Evolutionary conservation across 1,140 invertebrate genomes (phyloP).

Genomic region (Drosophila trapezifrons): DNA sequence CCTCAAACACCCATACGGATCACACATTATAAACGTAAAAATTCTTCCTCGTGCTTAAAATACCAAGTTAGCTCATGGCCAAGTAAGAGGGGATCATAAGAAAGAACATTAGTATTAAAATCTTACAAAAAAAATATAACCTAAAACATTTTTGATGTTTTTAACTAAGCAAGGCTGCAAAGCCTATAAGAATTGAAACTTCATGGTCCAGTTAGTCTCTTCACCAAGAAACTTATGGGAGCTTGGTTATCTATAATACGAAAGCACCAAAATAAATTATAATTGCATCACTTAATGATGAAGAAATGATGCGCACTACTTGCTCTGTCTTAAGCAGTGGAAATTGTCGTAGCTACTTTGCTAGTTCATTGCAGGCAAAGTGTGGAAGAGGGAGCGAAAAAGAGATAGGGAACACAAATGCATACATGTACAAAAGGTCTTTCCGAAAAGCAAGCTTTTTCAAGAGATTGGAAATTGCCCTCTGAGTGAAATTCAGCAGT

Average conservation of each 20-base stretch:
- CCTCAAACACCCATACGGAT: constrained; percentile 1
- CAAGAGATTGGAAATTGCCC: too few relatives aligned
- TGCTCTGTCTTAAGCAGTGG: too few relatives aligned
- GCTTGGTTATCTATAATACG: background rate
- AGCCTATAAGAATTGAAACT: background rate
- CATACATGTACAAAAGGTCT: too few relatives aligned
- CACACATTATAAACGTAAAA: constrained; percentile 15
- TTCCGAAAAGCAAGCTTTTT: too few relatives aligned
- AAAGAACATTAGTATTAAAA: constrained; percentile 5
- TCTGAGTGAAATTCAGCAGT: too few relatives aligned
- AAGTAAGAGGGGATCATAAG: constrained; percentile 11
- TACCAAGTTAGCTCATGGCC: constrained; percentile 10
- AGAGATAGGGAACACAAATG: too few relatives aligned
- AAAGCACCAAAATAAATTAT: background rate
- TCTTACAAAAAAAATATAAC: background rate
- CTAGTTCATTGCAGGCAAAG: too few relatives aligned
- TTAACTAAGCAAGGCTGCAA: constrained; percentile 3
- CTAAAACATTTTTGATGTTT: constrained; percentile 25
- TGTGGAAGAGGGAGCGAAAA: too few relatives aligned
- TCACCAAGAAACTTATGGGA: too few relatives aligned
- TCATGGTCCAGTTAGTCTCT: background rate
- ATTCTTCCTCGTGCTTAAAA: background rate
- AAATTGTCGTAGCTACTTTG: too few relatives aligned
- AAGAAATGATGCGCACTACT: too few relatives aligned
- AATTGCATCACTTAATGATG: too few relatives aligned